Evolutionary conservation across 64 coral and sea anemone genomes (phyloP), one percentile per base, ranked within the genome.

Genomic region (Dendrophyllia cribrosa): DNA sequence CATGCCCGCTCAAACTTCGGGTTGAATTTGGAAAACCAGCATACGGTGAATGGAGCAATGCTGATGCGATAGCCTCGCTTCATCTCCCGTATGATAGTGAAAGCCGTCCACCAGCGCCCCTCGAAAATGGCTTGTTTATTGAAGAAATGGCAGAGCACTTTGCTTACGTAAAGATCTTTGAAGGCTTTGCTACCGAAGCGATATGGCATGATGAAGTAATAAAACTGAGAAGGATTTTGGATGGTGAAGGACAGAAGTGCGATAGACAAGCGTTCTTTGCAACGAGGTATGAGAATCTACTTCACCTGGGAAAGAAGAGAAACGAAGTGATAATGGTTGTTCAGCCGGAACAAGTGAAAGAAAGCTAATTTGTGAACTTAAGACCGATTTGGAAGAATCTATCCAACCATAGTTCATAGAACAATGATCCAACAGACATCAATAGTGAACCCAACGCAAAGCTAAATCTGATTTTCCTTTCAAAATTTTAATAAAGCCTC

Each of bases 91-190:
- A 90, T 75, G 95, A 97, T 43, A 87, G 89, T 47, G 50, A 71
- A 67, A 59, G 34, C 19, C 75, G 89, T 20, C 95, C 95, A 0
- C 95, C 95, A 4, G 92, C 95, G n/a, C 95, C 95, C 5, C 82
- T 34, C 15, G 58, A 97, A n/a, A 46, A 20, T 16, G 87, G 79
- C 2, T 70, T 97, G 52, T 94, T 97, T 44, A 94, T 97, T 43
- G 92, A 97, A 79, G 95, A 97, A 15, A 59, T 86, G 72, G 87
- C 95, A 1, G 76, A 94, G 23, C 95, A 97, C 44, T 97, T 94
- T 78, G 92, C 95, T 2, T 97, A 97, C 59, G 95, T 87, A 22
- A 22, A 26, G 22, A 79, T 72, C 24, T 84, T 97, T 56, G 95
- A 90, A 7, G 95, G 92, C 20, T 62, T 87, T 26, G 59, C 95